A percentile compares a stretch with the other conserved stretches of the same genome.
Conservation (phyloP, 2,888 invertebrate genomes). For the Liodrosophila aerea region DNA sequence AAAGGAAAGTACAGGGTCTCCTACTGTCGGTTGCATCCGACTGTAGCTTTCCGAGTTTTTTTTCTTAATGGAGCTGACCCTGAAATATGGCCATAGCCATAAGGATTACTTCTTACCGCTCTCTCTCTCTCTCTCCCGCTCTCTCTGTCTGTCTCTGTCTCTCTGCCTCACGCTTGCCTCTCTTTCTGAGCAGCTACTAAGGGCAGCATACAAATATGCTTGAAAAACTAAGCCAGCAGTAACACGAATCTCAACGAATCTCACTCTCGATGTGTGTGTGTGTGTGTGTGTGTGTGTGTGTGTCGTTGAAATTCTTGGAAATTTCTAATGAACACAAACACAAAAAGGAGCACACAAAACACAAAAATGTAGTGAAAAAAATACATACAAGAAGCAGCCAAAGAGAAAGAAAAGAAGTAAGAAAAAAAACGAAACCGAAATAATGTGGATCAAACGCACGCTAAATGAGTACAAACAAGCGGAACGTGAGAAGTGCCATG, state of each 20-base stretch:
- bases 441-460: slow-evolving; percentile 64
- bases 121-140: background rate
- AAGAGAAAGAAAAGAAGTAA: slow-evolving; percentile 21
- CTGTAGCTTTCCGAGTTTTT: slow-evolving; percentile 5
- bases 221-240: slow-evolving; percentile 73
- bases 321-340: slow-evolving; percentile 75
- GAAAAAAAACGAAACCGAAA: slow-evolving; percentile 54
- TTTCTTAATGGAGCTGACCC: slow-evolving; percentile 12
- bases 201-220: slow-evolving; percentile 35
- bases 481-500: slow-evolving; percentile 65
- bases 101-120: slow-evolving; percentile 9
- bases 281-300: slow-evolving; percentile 43
- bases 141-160: background rate
- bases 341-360: slow-evolving; percentile 73
- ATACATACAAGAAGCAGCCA: slow-evolving; percentile 8
- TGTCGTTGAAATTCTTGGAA: slow-evolving; percentile 69
- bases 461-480: slow-evolving; percentile 64
- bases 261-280: slow-evolving; percentile 8
- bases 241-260: slow-evolving; percentile 61
- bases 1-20: no score
- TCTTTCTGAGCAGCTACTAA: slow-evolving; percentile 6
- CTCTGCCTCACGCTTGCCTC: background rate
- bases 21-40: background rate
- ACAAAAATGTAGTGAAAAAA: slow-evolving; percentile 62
- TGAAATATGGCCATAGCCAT: slow-evolving; percentile 5